These are phyloP conservation scores for Hydrochoerus hydrochaeris DNA, from an alignment of 2,113 vertebrate species.

Conservation along the genomic window DNA sequence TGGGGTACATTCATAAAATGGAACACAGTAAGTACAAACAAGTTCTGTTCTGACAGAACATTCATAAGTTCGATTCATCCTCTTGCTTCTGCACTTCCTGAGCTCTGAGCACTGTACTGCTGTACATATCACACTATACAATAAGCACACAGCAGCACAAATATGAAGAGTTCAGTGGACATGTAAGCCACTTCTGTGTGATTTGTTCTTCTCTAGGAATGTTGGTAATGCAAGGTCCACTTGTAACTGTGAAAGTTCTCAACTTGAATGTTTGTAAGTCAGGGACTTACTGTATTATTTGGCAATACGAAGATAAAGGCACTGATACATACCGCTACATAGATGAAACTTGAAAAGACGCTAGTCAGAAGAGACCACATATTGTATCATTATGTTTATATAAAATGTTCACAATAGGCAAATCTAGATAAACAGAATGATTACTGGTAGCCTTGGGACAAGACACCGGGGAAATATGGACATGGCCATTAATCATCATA, in stretches of 20 bases:
- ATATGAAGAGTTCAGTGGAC: not conserved
- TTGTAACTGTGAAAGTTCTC: not conserved
- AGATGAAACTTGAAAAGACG: conserved; percentile 21
- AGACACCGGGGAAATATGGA: no score
- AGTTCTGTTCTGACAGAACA: not conserved
- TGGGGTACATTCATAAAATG: not conserved
- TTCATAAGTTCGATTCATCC: not conserved
- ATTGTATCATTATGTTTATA: not conserved
- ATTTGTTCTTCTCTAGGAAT: not conserved
- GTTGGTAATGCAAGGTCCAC: not conserved
- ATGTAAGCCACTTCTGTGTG: not conserved
- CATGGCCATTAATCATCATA: not conserved
- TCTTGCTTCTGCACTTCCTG: not conserved
- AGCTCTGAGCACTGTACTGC: not conserved
- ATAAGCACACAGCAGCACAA: not conserved
- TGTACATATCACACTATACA: not conserved
- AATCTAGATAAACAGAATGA: not conserved
- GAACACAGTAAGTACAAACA: not conserved
- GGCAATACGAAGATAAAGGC: not conserved
- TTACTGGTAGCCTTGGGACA: not conserved
- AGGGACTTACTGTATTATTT: not conserved
- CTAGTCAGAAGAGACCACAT: not conserved
- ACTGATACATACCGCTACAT: not conserved
- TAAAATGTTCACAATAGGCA: not conserved
- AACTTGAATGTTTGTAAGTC: not conserved